Evolutionary conservation across 2,888 invertebrate species (phyloP), one percentile per base, ranked within the genome.

Genomic region (Axea sp.): DNA sequence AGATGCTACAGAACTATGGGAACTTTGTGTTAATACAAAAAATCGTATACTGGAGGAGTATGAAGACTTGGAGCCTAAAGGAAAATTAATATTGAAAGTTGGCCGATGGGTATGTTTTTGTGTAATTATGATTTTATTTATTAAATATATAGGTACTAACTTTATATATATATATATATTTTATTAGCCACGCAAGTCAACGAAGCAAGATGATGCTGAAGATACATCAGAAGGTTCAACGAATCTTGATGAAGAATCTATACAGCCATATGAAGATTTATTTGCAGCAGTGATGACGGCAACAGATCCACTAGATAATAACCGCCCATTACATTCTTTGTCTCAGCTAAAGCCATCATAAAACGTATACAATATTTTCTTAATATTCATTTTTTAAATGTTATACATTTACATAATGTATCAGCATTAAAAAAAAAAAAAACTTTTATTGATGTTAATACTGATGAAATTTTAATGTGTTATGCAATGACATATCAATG

Each of bases 341-440:
- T 99, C 99, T 87, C 95, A 97, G 85, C 90, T 98, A 60, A 90
- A 99, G 47, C 98, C 98, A 0, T 96, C 96, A 0, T 95, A 94
- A 87, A 94, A 95, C 83, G 92, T 92, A 65, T 15, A 22, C 1
- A 19, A 19, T 3, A 3, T 19, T 19, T 3, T 11, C 15, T 19
- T 26, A 17, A 11, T 37, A 15, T n/a, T n/a, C n/a, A n/a, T n/a
- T n/a, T n/a, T n/a, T n/a, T n/a, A n/a, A n/a, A n/a, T n/a, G n/a
- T n/a, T n/a, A n/a, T n/a, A n/a, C n/a, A n/a, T n/a, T n/a, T n/a
- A n/a, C n/a, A n/a, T n/a, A n/a, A n/a, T n/a, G n/a, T n/a, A n/a
- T n/a, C n/a, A n/a, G n/a, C n/a, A n/a, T n/a, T n/a, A n/a, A n/a
- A n/a, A n/a, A n/a, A n/a, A n/a, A n/a, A n/a, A n/a, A n/a, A n/a